These are phyloP conservation scores for Calonectris borealis DNA, from an alignment of 2,113 vertebrate genomes.

Conservation along the genomic window DNA sequence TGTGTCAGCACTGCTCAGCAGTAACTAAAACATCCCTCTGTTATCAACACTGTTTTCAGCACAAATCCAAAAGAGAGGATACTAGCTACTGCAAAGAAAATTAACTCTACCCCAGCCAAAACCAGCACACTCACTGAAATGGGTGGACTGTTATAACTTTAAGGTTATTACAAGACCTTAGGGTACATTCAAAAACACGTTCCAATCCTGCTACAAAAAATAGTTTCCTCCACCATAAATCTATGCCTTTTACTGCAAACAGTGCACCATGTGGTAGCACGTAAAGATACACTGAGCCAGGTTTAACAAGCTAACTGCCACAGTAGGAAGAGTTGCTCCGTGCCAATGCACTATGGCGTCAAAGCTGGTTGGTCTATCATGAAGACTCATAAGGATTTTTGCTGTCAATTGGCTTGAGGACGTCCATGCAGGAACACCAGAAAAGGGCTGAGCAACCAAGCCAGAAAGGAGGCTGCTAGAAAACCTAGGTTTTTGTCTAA, in stretches of 20 bases:
- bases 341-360: neutral
- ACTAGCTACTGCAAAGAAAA: too few species aligned
- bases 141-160: neutral
- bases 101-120: too few species aligned
- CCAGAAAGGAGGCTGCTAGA: neutral
- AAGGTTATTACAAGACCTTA: neutral
- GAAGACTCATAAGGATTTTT: neutral
- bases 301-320: neutral
- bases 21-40: too few species aligned
- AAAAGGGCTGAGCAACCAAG: neutral
- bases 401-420: neutral
- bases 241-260: neutral
- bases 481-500: neutral
- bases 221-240: neutral
- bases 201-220: neutral
- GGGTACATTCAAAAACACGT: neutral
- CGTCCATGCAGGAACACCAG: neutral
- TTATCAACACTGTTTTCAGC: too few species aligned
- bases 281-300: neutral
- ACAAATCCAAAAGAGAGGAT: too few species aligned
- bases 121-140: neutral
- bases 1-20: too few species aligned
- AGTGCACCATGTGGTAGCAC: neutral
- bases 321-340: neutral
- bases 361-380: neutral